Evolutionary conservation across 1,140 invertebrate species (phyloP).

Genomic region (Lamellibrachia luymesi): DNA sequence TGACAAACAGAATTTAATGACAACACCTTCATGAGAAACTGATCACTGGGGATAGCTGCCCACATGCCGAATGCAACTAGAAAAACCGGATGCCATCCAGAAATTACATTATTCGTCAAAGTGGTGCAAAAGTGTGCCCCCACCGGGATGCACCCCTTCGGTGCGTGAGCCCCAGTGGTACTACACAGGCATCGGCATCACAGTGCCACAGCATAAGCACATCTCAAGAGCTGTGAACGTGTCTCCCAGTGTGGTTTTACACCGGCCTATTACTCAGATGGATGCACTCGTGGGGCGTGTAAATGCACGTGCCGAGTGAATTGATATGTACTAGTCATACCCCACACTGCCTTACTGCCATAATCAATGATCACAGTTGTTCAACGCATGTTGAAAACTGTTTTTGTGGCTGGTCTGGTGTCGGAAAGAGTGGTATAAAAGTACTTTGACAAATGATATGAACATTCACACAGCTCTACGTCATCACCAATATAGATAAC

Average conservation of each 20-base stretch:
- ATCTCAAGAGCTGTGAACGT: neutral
- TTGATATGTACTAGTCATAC: neutral
- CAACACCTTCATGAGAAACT: neutral
- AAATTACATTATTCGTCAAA: neutral
- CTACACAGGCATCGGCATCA: neutral
- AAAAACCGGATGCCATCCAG: neutral
- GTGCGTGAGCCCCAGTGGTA: neutral
- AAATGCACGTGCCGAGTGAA: neutral
- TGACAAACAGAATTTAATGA: conserved; percentile 1
- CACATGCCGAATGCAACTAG: neutral
- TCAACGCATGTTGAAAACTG: neutral
- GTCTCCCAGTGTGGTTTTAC: neutral
- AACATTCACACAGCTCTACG: neutral
- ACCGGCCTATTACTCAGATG: neutral
- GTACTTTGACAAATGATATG: neutral
- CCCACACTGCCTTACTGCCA: neutral
- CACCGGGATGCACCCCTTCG: neutral
- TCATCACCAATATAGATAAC: neutral
- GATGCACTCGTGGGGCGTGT: neutral
- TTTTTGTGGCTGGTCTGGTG: neutral
- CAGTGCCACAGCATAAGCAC: neutral
- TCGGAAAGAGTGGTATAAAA: neutral
- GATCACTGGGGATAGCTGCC: neutral
- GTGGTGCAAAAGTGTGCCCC: neutral
- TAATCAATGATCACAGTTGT: conserved; percentile 1